A percentile compares a stretch with the other conserved stretches of the same genome.
phyloP scores from a whole-genome alignment of 1,140 invertebrate species.

The Psix sp. region DNA sequence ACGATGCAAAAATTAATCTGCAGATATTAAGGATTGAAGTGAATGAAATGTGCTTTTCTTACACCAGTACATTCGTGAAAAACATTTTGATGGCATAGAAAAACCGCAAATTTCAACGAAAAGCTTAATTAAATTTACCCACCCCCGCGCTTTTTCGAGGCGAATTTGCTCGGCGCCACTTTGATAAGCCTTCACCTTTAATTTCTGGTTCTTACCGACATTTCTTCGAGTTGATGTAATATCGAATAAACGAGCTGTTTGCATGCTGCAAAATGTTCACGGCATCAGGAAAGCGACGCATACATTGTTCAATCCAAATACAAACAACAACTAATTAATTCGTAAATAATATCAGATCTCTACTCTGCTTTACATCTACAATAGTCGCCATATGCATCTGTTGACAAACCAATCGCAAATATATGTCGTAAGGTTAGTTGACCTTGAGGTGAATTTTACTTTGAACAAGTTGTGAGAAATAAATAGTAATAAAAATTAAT shows the following conservation, averaged over 20 bases:
- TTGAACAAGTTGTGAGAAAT: too few relatives aligned
- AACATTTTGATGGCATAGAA: constrained; percentile 51
- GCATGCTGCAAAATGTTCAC: constrained; percentile 36
- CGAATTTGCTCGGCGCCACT: constrained; percentile 19
- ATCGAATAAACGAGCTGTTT: constrained; percentile 27
- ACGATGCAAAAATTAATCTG: constrained; percentile 26
- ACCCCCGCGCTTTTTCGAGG: constrained; percentile 27
- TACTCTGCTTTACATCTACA: too few relatives aligned
- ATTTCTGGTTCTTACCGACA: constrained; percentile 15
- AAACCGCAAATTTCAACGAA: constrained; percentile 32
- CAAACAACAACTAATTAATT: constrained; percentile 27
- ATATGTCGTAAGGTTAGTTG: too few relatives aligned
- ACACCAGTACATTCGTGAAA: constrained; percentile 36
- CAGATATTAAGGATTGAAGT: constrained; percentile 38
- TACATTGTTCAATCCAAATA: constrained; percentile 16
- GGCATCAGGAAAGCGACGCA: constrained; percentile 15
- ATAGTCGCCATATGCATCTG: too few relatives aligned
- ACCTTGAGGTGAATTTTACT: too few relatives aligned
- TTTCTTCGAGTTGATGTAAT: constrained; percentile 48
- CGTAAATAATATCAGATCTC: constrained; percentile 16
- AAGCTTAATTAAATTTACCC: constrained; percentile 51
- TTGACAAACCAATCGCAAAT: too few relatives aligned
- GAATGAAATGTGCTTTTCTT: constrained; percentile 25
- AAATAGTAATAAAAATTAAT: too few relatives aligned
- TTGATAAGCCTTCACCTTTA: constrained; percentile 44